Percentiles rank a stretch among this genome's conserved stretches.
Evolutionary conservation across 2,113 vertebrate genomes (phyloP).

Genomic region (Petrocephalus zakoni): DNA sequence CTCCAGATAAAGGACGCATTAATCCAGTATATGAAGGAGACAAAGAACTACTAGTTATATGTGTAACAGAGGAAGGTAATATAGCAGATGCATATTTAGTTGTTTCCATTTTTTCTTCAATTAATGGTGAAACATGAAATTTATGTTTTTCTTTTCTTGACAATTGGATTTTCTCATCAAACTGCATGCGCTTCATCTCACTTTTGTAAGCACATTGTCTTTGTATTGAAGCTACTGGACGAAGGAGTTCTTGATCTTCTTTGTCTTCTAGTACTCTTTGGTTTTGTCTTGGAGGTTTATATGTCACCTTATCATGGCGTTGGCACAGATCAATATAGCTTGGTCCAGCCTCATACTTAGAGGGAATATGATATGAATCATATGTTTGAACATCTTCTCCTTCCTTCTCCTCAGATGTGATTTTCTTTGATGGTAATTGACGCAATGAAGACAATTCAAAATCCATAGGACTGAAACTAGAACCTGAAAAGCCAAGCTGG

Average conservation of each 20-base stretch:
- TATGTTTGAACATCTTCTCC: slow-evolving; percentile 68
- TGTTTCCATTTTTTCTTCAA: slow-evolving; percentile 62
- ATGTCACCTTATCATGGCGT: slow-evolving; percentile 75
- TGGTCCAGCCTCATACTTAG: slow-evolving; percentile 77
- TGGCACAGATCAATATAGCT: slow-evolving; percentile 81
- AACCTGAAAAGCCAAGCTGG: slow-evolving; percentile 85
- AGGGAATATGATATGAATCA: slow-evolving; percentile 81
- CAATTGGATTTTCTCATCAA: slow-evolving; percentile 76
- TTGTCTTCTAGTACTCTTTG: slow-evolving; percentile 80
- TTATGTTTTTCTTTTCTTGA: slow-evolving; percentile 68
- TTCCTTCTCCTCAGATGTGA: slow-evolving; percentile 63
- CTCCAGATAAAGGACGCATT: slow-evolving; percentile 74
- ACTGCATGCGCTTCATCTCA: slow-evolving; percentile 78
- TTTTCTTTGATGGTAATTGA: slow-evolving; percentile 66
- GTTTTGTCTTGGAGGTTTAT: slow-evolving; percentile 72
- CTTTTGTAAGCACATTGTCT: slow-evolving; percentile 79
- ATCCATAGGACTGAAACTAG: slow-evolving; percentile 82
- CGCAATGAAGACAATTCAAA: slow-evolving; percentile 86
- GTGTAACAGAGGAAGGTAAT: slow-evolving; percentile 59
- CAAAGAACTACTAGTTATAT: slow-evolving; percentile 66
- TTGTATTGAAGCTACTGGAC: slow-evolving; percentile 69
- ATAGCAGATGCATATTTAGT: slow-evolving; percentile 58
- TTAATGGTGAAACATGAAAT: slow-evolving; percentile 59
- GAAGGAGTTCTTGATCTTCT: slow-evolving; percentile 88
- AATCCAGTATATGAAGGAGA: slow-evolving; percentile 75